Evolutionary conservation across 2,888 invertebrate genomes (phyloP).

Genomic region (Creontiades dilutus): DNA sequence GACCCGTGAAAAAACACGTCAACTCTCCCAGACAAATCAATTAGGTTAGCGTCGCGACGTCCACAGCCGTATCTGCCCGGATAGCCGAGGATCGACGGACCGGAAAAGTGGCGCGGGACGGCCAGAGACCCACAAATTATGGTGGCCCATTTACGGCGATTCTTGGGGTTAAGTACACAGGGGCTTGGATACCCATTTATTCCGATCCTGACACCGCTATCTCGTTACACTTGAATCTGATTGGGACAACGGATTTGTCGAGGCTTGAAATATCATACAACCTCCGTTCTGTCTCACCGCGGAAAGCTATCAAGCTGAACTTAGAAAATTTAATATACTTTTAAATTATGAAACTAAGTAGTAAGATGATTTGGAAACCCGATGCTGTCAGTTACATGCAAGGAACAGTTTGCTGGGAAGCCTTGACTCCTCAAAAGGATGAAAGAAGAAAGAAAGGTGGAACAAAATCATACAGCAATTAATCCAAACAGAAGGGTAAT

Average conservation of each 20-base stretch:
- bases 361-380: too few species aligned
- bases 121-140: slow-evolving; percentile 16
- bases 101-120: slow-evolving; percentile 38
- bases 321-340: too few species aligned
- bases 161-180: slow-evolving; percentile 6
- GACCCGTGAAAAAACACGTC: background rate
- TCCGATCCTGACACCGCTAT: background rate
- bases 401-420: too few species aligned
- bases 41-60: slow-evolving; percentile 35
- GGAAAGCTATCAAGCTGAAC: too few species aligned
- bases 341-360: too few species aligned
- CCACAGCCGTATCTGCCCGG: slow-evolving; percentile 15
- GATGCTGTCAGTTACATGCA: too few species aligned
- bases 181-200: background rate
- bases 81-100: background rate
- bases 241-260: background rate
- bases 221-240: background rate
- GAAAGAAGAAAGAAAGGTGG: too few species aligned
- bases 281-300: too few species aligned
- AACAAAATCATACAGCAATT: too few species aligned
- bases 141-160: background rate
- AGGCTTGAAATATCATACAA: background rate
- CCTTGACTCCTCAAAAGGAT: too few species aligned
- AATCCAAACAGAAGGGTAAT: too few species aligned
- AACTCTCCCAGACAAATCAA: slow-evolving; percentile 51